Evolutionary conservation across 35 echinoderm and acorn worm genomes (phyloP).

Genomic region (Amphiura filiformis): DNA sequence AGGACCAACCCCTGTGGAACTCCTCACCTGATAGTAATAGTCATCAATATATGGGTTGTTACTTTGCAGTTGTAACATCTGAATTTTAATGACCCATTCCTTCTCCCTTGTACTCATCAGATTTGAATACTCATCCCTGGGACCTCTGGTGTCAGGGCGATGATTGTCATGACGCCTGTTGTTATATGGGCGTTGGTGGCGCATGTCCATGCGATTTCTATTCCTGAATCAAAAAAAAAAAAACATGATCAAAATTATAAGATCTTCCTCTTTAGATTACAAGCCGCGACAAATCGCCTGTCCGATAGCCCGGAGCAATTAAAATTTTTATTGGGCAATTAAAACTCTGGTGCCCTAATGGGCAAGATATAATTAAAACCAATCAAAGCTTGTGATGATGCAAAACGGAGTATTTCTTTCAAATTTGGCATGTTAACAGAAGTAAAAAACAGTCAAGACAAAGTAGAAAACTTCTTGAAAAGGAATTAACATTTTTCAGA

Average conservation of each 20-base stretch:
- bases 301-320: too few species aligned
- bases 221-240: not conserved
- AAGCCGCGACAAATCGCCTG: too few species aligned
- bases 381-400: too few species aligned
- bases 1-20: not conserved
- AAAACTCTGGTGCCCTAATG: too few species aligned
- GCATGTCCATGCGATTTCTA: constrained; percentile 8
- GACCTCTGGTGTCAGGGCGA: constrained; percentile 27
- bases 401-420: too few species aligned
- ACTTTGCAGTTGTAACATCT: constrained; percentile 79
- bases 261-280: too few species aligned
- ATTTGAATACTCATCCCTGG: constrained; percentile 83
- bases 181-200: constrained; percentile 18
- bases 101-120: constrained; percentile 96
- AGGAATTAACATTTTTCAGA: too few species aligned
- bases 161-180: constrained; percentile 45
- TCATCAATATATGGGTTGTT: constrained; percentile 79
- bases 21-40: constrained; percentile 89
- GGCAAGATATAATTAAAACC: too few species aligned
- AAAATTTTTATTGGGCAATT: too few species aligned
- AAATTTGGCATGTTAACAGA: too few species aligned
- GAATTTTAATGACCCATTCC: constrained; percentile 90
- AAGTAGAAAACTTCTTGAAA: too few species aligned
- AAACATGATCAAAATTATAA: not conserved
- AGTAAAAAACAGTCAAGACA: too few species aligned